These are phyloP conservation scores for Ophonus ardosiacus DNA, from an alignment of 2,888 invertebrate species.

Conservation along the genomic window DNA sequence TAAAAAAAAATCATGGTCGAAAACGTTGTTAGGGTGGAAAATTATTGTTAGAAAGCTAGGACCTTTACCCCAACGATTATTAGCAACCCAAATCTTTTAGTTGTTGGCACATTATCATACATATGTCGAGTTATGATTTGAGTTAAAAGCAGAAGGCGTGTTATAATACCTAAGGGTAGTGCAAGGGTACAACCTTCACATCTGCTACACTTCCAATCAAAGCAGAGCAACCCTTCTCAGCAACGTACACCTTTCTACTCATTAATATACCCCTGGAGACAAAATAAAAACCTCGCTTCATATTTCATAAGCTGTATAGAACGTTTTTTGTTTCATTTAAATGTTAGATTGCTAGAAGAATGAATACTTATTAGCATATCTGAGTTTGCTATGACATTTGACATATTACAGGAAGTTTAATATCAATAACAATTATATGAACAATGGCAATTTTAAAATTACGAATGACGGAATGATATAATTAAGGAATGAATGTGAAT, in stretches of 20 bases:
- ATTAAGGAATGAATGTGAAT: no score
- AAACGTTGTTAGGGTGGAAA: not conserved
- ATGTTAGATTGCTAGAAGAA: constrained; percentile 16
- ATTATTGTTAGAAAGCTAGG: not conserved
- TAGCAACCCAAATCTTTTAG: constrained; percentile 12
- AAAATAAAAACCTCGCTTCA: constrained; percentile 31
- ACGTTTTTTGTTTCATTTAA: constrained; percentile 23
- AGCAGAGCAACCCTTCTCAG: constrained; percentile 39
- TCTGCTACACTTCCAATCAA: constrained; percentile 54
- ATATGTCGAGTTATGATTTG: constrained; percentile 49
- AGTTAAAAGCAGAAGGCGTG: constrained; percentile 52
- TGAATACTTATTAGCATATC: constrained; percentile 39
- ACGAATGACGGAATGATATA: no score
- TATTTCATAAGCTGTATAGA: constrained; percentile 50
- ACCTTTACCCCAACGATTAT: not conserved
- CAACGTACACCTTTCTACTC: constrained; percentile 38
- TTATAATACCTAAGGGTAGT: constrained; percentile 37
- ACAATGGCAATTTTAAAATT: not conserved
- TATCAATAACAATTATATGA: constrained; percentile 25
- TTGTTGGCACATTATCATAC: constrained; percentile 53
- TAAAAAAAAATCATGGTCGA: no score
- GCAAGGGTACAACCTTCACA: constrained; percentile 50
- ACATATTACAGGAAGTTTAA: constrained; percentile 38
- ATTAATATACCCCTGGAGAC: constrained; percentile 44
- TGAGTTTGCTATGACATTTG: constrained; percentile 29